Evolutionary conservation across 2,888 invertebrate species (phyloP).

Genomic region (Cryptocephalus moraei): DNA sequence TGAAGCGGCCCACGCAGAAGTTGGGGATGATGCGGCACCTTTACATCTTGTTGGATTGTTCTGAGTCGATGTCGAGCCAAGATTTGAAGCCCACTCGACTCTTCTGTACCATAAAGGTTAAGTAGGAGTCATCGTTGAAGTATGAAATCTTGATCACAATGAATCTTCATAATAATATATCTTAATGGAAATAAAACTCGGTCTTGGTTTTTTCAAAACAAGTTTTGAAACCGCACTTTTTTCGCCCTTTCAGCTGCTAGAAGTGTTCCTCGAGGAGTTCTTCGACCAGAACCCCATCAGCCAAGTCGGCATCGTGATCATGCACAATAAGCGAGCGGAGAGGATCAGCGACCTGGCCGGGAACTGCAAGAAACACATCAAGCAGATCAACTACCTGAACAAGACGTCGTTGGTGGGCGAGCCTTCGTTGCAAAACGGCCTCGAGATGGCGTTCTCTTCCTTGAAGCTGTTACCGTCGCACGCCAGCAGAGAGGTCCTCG

Average conservation of each 20-base stretch:
- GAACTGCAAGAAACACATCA: slow-evolving; percentile 69
- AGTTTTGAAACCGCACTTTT: neutral
- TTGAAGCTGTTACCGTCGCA: slow-evolving; percentile 85
- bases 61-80: slow-evolving; percentile 88
- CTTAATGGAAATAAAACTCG: too few species aligned
- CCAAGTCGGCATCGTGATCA: slow-evolving; percentile 85
- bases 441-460: slow-evolving; percentile 78
- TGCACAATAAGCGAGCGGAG: slow-evolving; percentile 90
- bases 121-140: slow-evolving; percentile 38
- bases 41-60: slow-evolving; percentile 84
- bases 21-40: slow-evolving; percentile 99
- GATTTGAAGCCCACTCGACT: slow-evolving; percentile 92
- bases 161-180: too few species aligned
- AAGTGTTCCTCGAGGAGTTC: slow-evolving; percentile 91
- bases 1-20: slow-evolving; percentile 66
- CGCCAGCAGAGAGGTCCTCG: slow-evolving; percentile 86
- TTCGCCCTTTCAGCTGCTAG: slow-evolving; percentile 58
- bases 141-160: too few species aligned
- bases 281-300: slow-evolving; percentile 99
- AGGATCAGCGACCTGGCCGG: slow-evolving; percentile 86
- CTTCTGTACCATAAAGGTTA: slow-evolving; percentile 76
- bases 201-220: too few species aligned
- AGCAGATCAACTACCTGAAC: slow-evolving; percentile 52
- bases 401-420: slow-evolving; percentile 73
- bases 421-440: slow-evolving; percentile 91